These are phyloP conservation scores for Rhizoglyphus robini DNA, from an alignment of 1,140 invertebrate species.

Conservation along the genomic window DNA sequence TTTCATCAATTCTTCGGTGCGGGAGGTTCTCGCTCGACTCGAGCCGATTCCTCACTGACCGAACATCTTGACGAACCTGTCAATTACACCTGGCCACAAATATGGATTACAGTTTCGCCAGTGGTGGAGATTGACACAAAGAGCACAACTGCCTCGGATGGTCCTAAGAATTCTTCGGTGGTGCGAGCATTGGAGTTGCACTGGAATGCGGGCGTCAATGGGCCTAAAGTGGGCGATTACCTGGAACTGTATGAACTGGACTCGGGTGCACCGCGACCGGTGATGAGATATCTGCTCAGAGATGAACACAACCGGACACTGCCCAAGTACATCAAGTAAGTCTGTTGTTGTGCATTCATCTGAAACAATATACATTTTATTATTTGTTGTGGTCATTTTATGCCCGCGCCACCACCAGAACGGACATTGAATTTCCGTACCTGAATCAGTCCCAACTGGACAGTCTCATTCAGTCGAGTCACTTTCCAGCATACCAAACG, in stretches of 20 bases:
- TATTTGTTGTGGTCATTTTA: neutral
- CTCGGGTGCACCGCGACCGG: conserved; percentile 25
- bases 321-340: conserved; percentile 25
- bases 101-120: conserved; percentile 26
- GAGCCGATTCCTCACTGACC: neutral
- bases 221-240: conserved; percentile 20
- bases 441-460: conserved; percentile 23
- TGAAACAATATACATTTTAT: neutral
- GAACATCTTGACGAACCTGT: conserved; percentile 16
- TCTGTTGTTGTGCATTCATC: neutral
- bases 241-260: neutral
- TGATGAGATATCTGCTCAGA: conserved; percentile 31
- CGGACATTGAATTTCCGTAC: conserved; percentile 23
- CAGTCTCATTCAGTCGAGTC: conserved; percentile 27
- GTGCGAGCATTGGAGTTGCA: conserved; percentile 29
- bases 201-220: conserved; percentile 23
- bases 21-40: neutral
- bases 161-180: neutral
- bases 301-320: conserved; percentile 24
- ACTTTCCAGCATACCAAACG: neutral
- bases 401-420: neutral
- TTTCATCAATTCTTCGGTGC: neutral
- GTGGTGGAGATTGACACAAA: conserved; percentile 17
- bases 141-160: conserved; percentile 18
- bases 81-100: conserved; percentile 16